Evolutionary conservation across 2,797 vertebrate species (phyloP), one percentile per base, ranked within the genome.

Genomic region (Tapera naevia): DNA sequence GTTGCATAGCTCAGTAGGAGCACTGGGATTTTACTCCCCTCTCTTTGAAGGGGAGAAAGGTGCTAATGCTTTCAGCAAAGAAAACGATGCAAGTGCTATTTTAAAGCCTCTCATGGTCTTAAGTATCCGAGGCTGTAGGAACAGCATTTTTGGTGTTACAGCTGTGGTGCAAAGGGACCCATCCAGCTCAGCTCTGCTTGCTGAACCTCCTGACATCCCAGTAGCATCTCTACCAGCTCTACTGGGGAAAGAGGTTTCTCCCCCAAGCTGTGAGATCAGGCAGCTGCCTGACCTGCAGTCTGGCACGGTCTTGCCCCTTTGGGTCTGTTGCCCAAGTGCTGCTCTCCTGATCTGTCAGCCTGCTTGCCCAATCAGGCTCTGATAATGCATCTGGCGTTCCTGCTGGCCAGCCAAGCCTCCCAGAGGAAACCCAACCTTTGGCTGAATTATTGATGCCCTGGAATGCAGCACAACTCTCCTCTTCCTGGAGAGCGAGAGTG

Each of bases 381-480:
- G 66, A 41, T 88, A 88, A 93, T 54, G 94, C 73, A 45, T 54
- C 81, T 69, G 48, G 16, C 3, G 0, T 76, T 91, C 85, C 88
- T 75, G 81, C 82, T 58, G 79, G 70, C 87, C 46, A 61, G 90
- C 92, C 83, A 86, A 74, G 82, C 72, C 82, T 96, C 67, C 61
- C 80, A 39, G 76, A 94, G 91, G 97, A 97, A 97, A 98, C 90
- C 67, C 80, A 93, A 96, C 84, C 93, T 95, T 95, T 94, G 94
- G 81, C 93, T 98, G 92, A 97, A 98, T 98, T 97, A 98, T 98
- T 98, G 95, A 98, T 97, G 94, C 79, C 67, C 62, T 84, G 85
- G 94, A 80, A 93, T 83, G 94, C 94, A 58, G 95, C 88, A 91
- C 1, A 3, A 5, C 73, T 88, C 88, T 89, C 48, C 57, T 91